Evolutionary conservation across 2,797 vertebrate species (phyloP).

Genomic region (Darevskia nairensis): DNA sequence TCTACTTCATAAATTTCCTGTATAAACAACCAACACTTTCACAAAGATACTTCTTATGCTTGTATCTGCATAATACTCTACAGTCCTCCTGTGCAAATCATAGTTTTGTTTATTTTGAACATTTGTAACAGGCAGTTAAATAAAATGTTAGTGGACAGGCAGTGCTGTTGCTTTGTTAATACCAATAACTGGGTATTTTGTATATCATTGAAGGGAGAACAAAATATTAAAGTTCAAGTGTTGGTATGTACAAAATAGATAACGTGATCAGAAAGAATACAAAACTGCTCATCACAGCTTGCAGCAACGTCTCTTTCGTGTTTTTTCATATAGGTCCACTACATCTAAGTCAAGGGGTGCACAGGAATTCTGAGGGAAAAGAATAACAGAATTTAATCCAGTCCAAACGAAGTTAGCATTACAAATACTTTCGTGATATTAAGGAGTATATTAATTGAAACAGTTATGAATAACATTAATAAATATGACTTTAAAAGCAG

Average conservation of each 20-base stretch:
- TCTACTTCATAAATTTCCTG: not conserved
- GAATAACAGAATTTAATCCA: conserved; percentile 51
- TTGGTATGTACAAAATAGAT: conserved; percentile 9
- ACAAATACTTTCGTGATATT: not conserved
- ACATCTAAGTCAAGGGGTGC: conserved; percentile 64
- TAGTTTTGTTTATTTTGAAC: conserved; percentile 42
- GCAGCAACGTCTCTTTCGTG: conserved; percentile 71
- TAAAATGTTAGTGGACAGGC: not conserved
- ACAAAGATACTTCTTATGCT: not conserved
- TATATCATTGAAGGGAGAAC: not conserved
- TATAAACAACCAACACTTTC: not conserved
- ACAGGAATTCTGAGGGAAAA: conserved; percentile 70
- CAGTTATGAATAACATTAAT: not conserved
- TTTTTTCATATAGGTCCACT: conserved; percentile 67
- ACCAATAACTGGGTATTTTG: conserved; percentile 29
- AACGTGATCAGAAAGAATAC: conserved; percentile 43
- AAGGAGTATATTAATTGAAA: not conserved
- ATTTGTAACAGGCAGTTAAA: conserved; percentile 55
- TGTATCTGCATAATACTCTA: not conserved
- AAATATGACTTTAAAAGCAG: conserved; percentile 28
- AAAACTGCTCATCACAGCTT: conserved; percentile 55
- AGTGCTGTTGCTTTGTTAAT: conserved; percentile 17
- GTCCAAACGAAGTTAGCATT: not conserved
- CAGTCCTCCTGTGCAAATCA: conserved; percentile 38
- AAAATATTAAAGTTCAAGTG: conserved; percentile 36